phyloP scores from a whole-genome alignment of 1,140 invertebrate genomes.

The Nylanderia fulva region DNA sequence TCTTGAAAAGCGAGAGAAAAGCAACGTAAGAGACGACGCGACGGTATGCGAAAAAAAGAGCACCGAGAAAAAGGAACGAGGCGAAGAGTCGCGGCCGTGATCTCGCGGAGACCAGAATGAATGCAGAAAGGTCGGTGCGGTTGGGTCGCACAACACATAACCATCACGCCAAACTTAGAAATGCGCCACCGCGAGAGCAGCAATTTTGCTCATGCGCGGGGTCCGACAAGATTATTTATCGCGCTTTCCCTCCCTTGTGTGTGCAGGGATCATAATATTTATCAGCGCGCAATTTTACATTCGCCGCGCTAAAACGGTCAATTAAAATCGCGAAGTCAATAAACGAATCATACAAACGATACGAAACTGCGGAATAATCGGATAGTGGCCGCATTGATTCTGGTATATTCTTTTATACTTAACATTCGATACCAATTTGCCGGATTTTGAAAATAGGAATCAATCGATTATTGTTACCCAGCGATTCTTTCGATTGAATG shows the following conservation, averaged over 20 bases:
- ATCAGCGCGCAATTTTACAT: background rate
- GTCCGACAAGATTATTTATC: background rate
- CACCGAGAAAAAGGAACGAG: constrained; percentile 39
- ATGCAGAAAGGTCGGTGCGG: constrained; percentile 52
- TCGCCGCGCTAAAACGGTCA: background rate
- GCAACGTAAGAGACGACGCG: constrained; percentile 1
- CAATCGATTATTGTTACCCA: too few species aligned
- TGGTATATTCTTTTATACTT: too few species aligned
- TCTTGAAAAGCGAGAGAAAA: constrained; percentile 47
- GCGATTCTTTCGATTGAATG: too few species aligned
- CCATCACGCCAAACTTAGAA: constrained; percentile 42
- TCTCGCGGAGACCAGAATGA: constrained; percentile 50
- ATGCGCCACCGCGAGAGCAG: constrained; percentile 8
- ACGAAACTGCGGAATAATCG: background rate
- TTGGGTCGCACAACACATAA: constrained; percentile 33
- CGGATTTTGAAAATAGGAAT: too few species aligned
- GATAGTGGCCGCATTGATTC: too few species aligned
- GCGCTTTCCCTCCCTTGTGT: background rate
- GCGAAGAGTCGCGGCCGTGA: constrained; percentile 48
- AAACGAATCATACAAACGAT: background rate
- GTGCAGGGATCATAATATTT: background rate
- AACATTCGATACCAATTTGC: too few species aligned
- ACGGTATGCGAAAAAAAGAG: constrained; percentile 40
- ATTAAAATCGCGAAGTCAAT: background rate
- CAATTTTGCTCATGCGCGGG: background rate